phyloP scores from a whole-genome alignment of 2,113 vertebrate species.

The Gobius niger region DNA sequence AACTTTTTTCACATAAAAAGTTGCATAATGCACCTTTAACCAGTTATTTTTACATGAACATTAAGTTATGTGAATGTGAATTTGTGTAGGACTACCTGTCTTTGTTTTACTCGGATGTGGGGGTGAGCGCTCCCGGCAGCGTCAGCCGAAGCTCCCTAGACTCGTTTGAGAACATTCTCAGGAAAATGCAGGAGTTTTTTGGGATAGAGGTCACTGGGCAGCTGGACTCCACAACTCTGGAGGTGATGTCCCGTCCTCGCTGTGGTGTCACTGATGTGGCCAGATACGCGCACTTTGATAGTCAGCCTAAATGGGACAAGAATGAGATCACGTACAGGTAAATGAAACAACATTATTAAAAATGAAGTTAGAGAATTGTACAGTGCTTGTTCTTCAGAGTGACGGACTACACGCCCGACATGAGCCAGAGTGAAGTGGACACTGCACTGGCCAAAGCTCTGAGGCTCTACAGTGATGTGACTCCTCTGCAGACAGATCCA shows the following conservation, averaged over 20 bases:
- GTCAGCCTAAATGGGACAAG: slow-evolving; percentile 78
- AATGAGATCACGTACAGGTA: slow-evolving; percentile 82
- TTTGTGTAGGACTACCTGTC: slow-evolving; percentile 43
- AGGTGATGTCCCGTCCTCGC: slow-evolving; percentile 72
- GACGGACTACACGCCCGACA: slow-evolving; percentile 74
- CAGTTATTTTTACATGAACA: not conserved
- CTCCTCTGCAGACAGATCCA: slow-evolving; percentile 71
- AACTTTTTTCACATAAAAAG: too few relatives aligned
- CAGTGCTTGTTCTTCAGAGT: slow-evolving; percentile 73
- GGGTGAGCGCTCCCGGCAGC: slow-evolving; percentile 38
- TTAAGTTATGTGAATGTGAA: not conserved
- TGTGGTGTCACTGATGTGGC: slow-evolving; percentile 80
- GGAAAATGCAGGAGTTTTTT: slow-evolving; percentile 82
- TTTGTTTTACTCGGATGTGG: slow-evolving; percentile 44
- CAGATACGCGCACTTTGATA: slow-evolving; percentile 55
- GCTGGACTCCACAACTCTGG: slow-evolving; percentile 70
- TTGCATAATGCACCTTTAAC: too few relatives aligned
- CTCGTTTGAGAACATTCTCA: slow-evolving; percentile 54
- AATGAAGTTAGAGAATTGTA: not conserved
- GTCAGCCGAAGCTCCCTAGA: slow-evolving; percentile 34
- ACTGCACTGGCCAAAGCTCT: slow-evolving; percentile 74
- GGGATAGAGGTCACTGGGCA: slow-evolving; percentile 75
- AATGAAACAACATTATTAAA: not conserved
- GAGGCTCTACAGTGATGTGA: slow-evolving; percentile 78
- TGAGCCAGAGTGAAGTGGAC: slow-evolving; percentile 73